Base-by-base conservation (phyloP, 2,797 vertebrate species). In the Rhynchonycteris naso region DNA sequence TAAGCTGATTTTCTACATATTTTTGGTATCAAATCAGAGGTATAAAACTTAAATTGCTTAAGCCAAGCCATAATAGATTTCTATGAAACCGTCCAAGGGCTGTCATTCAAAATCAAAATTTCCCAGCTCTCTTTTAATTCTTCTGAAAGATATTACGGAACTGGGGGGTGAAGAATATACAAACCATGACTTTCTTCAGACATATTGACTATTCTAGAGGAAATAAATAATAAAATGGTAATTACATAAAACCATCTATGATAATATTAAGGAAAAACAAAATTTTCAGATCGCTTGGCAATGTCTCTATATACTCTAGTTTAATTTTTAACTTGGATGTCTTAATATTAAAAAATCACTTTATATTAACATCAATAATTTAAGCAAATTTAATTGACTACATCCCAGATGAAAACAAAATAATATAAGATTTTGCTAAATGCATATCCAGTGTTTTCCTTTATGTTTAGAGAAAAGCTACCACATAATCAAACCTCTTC, bases 331-430 rank as follows among this genome's bases (percentile, higher is more conserved):
- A 74, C 74, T 19, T 80, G 38, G 9, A 38, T 33, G 93, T 92
- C 59, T 71, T 66, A 92, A 69, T 71, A 93, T 28, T 47, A 38
- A 56, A 94, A 71, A 84, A 54, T n/a, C 1, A 74, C 52, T 93
- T 56, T 88, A 15, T 69, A 43, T 65, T 74, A 58, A 63, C 4
- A 81, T 87, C 28, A 93, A 66, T 54, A 96, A 92, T 78, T 90
- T 16, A 89, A 84, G 33, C 3, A 86, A 78, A 68, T 88, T 92
- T 90, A 82, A 79, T 89, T 85, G 90, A 91, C 54, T 35, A 93
- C 1, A 63, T 47, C 14, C 26, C 65, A 82, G 19, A 82, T 86
- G 71, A 85, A 94, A 90, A 92, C 10, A 88, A 81, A 86, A 76
- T 61, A 86, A 78, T 38, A 18, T 7, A 72, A 24, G 9, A 28